Evolutionary conservation across 2,888 invertebrate species (phyloP), one percentile per base, ranked within the genome.

Genomic region (Drosophila paramelanica): DNA sequence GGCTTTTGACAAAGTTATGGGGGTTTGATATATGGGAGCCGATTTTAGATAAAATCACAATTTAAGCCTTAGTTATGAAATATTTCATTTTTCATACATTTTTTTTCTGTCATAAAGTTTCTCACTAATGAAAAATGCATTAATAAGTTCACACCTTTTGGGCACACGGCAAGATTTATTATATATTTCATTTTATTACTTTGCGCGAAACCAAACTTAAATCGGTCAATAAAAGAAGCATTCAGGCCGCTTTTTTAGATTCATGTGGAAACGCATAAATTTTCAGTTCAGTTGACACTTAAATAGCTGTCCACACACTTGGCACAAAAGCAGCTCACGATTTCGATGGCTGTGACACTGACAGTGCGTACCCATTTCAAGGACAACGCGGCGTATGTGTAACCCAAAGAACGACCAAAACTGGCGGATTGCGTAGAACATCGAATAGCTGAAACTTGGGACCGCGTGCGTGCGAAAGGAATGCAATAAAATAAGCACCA

Each of bases 221-320:
- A 52, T 66, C 13, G 41, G 52, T 43, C 43, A 31, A 58, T 77
- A 74, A 74, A 73, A 50, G 52, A 25, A 62, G 72, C 50, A 49
- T 53, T 20, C 53, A 46, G 17, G n/a, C 38, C 42, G 17, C 66
- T 45, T 55, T 55, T 72, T 57, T 51, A 43, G 71, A 78, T 73
- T 67, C 78, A 79, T 81, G 70, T 70, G 66, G 62, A 74, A 53
- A 36, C 65, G 62, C 74, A 84, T 81, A 84, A 74, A 84, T 74
- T 81, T 64, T 23, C 58, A 66, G 53, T 51, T 53, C 52, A 52
- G 46, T 69, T 65, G 76, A 36, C 64, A 68, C 66, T 73, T 62
- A 49, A 79, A 67, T 57, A 65, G 75, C 82, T 74, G 82, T 70
- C 79, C 67, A 38, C 46, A 50, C 70, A 77, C 64, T 71, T 78